phyloP scores from a whole-genome alignment of 2,888 invertebrate genomes.

The Phalera bucephala region DNA sequence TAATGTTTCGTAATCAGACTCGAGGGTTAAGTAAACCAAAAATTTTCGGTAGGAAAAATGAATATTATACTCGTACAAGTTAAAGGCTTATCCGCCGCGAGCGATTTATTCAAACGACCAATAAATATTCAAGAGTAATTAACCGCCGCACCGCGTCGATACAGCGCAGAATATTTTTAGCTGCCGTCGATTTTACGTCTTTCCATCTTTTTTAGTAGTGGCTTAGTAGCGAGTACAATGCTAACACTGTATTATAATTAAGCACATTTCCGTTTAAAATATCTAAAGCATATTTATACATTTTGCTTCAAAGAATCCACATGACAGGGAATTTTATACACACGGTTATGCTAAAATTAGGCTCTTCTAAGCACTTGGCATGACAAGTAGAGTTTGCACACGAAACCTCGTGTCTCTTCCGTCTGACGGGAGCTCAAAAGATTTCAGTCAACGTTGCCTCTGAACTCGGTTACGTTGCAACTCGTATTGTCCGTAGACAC shows the following conservation, averaged over 20 bases:
- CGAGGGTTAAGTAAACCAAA: slow-evolving; percentile 40
- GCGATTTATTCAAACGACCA: slow-evolving; percentile 81
- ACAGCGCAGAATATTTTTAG: too few relatives aligned
- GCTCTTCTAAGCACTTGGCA: slow-evolving; percentile 42
- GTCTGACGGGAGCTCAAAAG: slow-evolving; percentile 62
- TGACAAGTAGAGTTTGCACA: slow-evolving; percentile 45
- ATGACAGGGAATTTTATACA: background rate
- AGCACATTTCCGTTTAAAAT: background rate
- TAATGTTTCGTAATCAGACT: slow-evolving; percentile 22
- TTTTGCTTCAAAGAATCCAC: background rate
- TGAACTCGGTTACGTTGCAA: slow-evolving; percentile 50
- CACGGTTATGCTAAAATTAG: slow-evolving; percentile 37
- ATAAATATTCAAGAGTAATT: slow-evolving; percentile 82
- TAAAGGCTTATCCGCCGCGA: slow-evolving; percentile 68
- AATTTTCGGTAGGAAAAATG: slow-evolving; percentile 58
- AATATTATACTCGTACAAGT: slow-evolving; percentile 46
- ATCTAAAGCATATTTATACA: background rate
- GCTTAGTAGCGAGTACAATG: slow-evolving; percentile 16
- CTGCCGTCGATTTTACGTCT: slow-evolving; percentile 62
- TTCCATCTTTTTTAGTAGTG: slow-evolving; percentile 22
- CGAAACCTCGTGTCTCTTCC: slow-evolving; percentile 52
- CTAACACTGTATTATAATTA: background rate
- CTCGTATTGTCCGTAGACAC: slow-evolving; percentile 60
- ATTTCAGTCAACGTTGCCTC: slow-evolving; percentile 45
- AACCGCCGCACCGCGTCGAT: slow-evolving; percentile 67